Base-by-base conservation (phyloP, 2,888 invertebrate species). In the Diaprepes abbreviatus region DNA sequence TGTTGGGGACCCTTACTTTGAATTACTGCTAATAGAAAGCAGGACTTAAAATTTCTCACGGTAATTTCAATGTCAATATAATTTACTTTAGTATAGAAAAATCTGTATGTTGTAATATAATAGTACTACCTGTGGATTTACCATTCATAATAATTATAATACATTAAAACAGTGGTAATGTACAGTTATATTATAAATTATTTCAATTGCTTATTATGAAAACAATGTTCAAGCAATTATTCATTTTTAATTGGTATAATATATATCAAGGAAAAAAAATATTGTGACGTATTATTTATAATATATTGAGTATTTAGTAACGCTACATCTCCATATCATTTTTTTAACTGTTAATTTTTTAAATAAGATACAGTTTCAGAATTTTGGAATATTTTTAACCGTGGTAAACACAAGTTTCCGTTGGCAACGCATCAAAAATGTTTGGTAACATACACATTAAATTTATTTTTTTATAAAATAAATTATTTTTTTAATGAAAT, bases 301-400 rank as follows among this genome's bases (percentile, higher is more conserved):
- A 21, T 43, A 28, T 16, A 12, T 7, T 40, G 7, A 45, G 16
- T 12, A 16, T 50, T 12, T 28, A 21, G 21, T n/a, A n/a, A 19
- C 21, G 12, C 24, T 10, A 10, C 14, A 16, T 50, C 12, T 1
- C n/a, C 3, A 1, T 35, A 35, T 24, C 1, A 45, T 24, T 24
- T 45, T 21, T 45, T 21, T 45, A 12, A 12, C 24, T 12, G 24
- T 45, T 12, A 24, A 24, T 50, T 48, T 43, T 50, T 50, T 28
- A 3, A 50, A 50, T 50, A 50, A 50, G 28, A 28, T 50, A 28
- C 14, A 24, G 28, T 28, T 28, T 28, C 7, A 50, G 21, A 50
- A 28, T 50, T 50, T 28, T 6, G 28, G 21, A 50, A 50, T 50
- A 50, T 50, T 50, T 50, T 50, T 50, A 50, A 50, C 48, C 14